Evolutionary conservation across 2,888 invertebrate genomes (phyloP).

Genomic region (Drosophila meridionalis): DNA sequence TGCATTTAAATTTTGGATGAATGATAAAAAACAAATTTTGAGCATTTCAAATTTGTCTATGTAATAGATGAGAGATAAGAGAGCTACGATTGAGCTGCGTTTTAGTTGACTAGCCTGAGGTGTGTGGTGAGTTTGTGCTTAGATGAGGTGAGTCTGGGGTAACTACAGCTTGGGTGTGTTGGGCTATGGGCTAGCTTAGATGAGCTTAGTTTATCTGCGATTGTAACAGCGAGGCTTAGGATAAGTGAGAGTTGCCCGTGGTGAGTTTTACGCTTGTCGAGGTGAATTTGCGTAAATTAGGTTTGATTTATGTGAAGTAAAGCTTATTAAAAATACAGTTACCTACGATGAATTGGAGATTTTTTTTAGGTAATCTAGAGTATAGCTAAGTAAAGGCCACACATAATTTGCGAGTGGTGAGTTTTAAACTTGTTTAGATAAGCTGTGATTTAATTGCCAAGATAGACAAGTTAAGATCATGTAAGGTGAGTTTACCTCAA

Average conservation of each 20-base stretch:
- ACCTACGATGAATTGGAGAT: background rate
- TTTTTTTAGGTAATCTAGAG: background rate
- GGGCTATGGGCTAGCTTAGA: background rate
- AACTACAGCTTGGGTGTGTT: background rate
- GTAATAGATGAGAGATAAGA: background rate
- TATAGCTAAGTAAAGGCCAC: background rate
- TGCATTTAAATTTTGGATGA: slow-evolving; percentile 2
- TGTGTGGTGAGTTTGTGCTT: background rate
- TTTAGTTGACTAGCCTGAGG: background rate
- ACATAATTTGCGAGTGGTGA: background rate
- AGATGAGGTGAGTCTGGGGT: background rate
- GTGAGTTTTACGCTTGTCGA: background rate
- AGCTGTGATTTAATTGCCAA: background rate
- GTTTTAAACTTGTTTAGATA: background rate
- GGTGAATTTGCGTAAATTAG: background rate
- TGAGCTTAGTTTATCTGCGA: background rate
- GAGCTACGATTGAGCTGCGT: background rate
- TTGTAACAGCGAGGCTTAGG: background rate
- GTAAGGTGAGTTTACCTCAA: background rate
- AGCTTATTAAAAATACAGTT: no score
- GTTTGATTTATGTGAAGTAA: background rate
- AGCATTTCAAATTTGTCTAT: background rate
- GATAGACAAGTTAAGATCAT: background rate
- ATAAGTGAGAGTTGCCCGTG: background rate
- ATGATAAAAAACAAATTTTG: background rate